Base-by-base conservation (phyloP, 2,113 vertebrate species). In the Dipodomys stephensi region DNA sequence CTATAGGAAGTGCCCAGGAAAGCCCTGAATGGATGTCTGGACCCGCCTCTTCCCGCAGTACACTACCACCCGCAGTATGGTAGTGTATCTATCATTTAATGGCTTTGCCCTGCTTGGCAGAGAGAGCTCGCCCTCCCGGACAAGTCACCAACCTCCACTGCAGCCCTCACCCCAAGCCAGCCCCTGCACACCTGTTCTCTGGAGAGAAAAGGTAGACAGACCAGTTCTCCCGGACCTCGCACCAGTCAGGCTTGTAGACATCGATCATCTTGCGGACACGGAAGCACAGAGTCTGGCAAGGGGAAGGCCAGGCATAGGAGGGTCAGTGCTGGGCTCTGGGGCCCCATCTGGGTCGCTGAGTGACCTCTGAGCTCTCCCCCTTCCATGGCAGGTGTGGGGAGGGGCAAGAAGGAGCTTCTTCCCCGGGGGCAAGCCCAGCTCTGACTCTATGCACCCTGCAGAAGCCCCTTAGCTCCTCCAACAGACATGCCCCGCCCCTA, bases 251-350 rank as follows among this genome's bases (percentile, higher is more conserved):
- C 74, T 99, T 99, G 88, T 99, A 99, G 16, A 98, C 99, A 91
- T 99, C 99, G 46, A 99, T 99, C 99, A 99, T 99, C 98, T 99
- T 99, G 98, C 98, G 98, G 92, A 99, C 97, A 1, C 99, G 99
- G 98, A 99, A 99, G 93, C 99, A 99, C 73, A 99, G 95, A 79
- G 98, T 99, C 99, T 99, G 88, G 23, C 27, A 3, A 80, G 49
- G 96, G 20, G 1, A 82, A 23, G 49, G 96, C 0, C 0, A 1
- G 3, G 30, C 0, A 16, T 15, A 1, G 57, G 22, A 18, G 1
- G 39, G 86, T 92, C 64, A 30, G 74, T 3, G 60, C 44, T 1
- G 67, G 0, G 39, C 90, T 53, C 80, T 93, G 85, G 22, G 5
- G 82, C 77, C 60, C 87, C 22, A 88, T 44, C 79, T 76, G 1